Percentiles rank a stretch among this genome's conserved stretches.
Evolutionary conservation across 2,888 invertebrate species (phyloP).

Genomic region (Taphrorychus bicolor): DNA sequence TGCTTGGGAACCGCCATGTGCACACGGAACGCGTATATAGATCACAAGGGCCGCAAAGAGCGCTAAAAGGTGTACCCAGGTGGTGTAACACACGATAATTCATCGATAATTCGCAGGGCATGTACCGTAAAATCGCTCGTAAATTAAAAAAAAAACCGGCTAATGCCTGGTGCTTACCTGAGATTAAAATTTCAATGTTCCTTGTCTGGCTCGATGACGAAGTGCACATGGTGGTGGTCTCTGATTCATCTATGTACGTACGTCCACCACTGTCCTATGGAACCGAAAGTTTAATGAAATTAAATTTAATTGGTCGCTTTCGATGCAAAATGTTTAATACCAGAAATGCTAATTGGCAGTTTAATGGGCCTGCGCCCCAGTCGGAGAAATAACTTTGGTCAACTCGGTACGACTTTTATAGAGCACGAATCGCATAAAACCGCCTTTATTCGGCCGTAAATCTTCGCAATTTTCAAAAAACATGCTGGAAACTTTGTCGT

Average conservation of each 20-base stretch:
- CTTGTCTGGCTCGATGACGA: no score
- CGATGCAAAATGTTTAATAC: background rate
- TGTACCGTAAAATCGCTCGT: conserved; percentile 30
- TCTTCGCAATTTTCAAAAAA: conserved; percentile 1
- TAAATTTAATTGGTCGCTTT: conserved; percentile 48
- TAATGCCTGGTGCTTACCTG: no score
- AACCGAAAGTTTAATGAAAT: conserved; percentile 53
- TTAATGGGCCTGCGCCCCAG: background rate
- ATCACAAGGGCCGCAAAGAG: conserved; percentile 36
- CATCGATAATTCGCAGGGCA: conserved; percentile 46
- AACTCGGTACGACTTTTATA: conserved; percentile 2
- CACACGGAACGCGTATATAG: background rate
- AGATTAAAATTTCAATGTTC: background rate
- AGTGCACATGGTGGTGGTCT: no score
- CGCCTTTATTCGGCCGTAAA: conserved; percentile 2
- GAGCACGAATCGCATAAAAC: background rate
- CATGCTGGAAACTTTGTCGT: background rate
- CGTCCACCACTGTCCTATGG: no score
- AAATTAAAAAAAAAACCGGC: conserved; percentile 36
- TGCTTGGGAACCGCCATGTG: conserved; percentile 30
- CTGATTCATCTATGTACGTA: no score
- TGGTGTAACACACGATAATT: conserved; percentile 47
- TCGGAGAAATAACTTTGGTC: background rate
- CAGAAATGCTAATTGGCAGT: background rate
- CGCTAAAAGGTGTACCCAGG: conserved; percentile 48